Evolutionary conservation across 2,113 vertebrate species (phyloP).

Genomic region (Mus musculus): GRCm39 chr8:91873001-91873500

Average conservation of each 20-base stretch:
- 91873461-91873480: not conserved
- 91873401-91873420: not conserved
- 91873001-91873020: not conserved
- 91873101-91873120: not conserved
- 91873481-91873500: not conserved
- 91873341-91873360: not conserved
- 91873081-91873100: too few relatives aligned
- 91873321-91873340: not conserved
- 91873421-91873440: not conserved
- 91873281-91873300: not conserved
- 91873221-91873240: not conserved
- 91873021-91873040: not conserved
- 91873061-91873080: not conserved
- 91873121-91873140: too few relatives aligned
- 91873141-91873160: not conserved
- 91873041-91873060: not conserved
- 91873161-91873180: not conserved
- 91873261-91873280: not conserved
- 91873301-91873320: not conserved
- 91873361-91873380: not conserved
- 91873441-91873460: not conserved
- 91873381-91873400: not conserved
- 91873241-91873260: not conserved
- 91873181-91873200: not conserved
- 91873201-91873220: not conserved